Evolutionary conservation across 1,140 invertebrate genomes (phyloP).

Genomic region (Drosophila mojavensis): DNA sequence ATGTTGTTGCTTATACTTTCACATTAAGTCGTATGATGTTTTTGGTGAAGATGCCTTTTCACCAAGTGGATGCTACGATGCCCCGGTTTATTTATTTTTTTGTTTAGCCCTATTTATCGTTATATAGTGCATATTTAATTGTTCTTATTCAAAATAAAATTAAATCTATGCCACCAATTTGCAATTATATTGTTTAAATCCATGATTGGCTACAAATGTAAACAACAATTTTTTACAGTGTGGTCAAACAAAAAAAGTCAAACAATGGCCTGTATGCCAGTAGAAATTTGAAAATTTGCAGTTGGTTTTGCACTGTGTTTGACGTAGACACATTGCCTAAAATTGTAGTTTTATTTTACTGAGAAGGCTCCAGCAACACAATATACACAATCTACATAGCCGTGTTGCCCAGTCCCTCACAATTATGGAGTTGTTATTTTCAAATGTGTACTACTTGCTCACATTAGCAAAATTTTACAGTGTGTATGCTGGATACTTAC

Average conservation of each 20-base stretch:
- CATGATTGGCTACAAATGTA: too few species aligned
- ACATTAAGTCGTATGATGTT: neutral
- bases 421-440: constrained; percentile 41
- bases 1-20: constrained; percentile 10
- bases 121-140: too few species aligned
- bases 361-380: neutral
- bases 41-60: too few species aligned
- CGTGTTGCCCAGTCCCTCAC: constrained; percentile 25
- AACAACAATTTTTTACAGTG: neutral
- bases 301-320: constrained; percentile 57
- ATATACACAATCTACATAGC: constrained; percentile 6
- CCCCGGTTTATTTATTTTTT: too few species aligned
- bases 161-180: too few species aligned
- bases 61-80: too few species aligned
- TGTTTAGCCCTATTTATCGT: too few species aligned
- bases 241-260: neutral
- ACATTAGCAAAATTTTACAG: neutral
- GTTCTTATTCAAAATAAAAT: too few species aligned
- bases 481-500: neutral
- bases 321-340: constrained; percentile 59
- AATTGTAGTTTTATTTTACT: constrained; percentile 37
- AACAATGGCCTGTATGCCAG: constrained; percentile 20
- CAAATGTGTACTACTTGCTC: constrained; percentile 30
- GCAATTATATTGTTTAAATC: too few species aligned
- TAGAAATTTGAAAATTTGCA: constrained; percentile 30